Percentiles rank a stretch among this genome's conserved stretches.
Conservation (phyloP, 1,140 invertebrate species). For the Drosophila nikananu region DNA sequence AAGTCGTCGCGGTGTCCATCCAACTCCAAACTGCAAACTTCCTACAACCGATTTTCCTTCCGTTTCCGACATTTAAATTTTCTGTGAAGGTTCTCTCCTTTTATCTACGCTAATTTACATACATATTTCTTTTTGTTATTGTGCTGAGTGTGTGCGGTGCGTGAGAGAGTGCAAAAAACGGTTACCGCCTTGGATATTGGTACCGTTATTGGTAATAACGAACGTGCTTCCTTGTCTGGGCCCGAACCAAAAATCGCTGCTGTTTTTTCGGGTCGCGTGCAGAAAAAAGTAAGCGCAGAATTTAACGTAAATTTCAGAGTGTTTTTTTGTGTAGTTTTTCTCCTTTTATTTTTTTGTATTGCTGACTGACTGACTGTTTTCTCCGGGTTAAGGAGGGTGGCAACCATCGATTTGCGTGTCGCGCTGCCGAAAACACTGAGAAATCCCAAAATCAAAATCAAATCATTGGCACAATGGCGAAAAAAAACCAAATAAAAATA, state of each 20-base stretch:
- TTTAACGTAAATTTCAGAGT: constrained; percentile 60
- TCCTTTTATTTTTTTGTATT: constrained; percentile 4
- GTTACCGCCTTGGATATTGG: constrained; percentile 48
- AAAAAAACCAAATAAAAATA: constrained; percentile 18
- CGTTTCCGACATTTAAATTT: constrained; percentile 19
- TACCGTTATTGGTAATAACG: constrained; percentile 43
- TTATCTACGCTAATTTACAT: constrained; percentile 16
- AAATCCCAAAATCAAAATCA: constrained; percentile 36
- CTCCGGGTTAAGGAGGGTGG: constrained; percentile 61
- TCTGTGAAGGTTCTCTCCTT: constrained; percentile 22
- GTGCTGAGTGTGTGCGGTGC: constrained; percentile 15
- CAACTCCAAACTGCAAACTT: constrained; percentile 31
- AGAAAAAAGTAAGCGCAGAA: constrained; percentile 72
- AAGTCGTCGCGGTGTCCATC: constrained; percentile 41
- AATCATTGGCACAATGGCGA: constrained; percentile 19
- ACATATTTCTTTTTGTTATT: constrained; percentile 1
- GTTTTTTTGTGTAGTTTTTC: constrained; percentile 32
- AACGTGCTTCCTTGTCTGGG: constrained; percentile 74
- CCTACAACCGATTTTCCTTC: constrained; percentile 24
- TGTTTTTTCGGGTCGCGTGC: constrained; percentile 66
- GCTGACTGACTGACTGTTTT: constrained; percentile 30
- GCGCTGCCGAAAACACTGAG: constrained; percentile 49
- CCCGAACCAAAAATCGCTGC: constrained; percentile 24
- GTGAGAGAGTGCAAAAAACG: constrained; percentile 30
- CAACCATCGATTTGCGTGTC: constrained; percentile 82